phyloP scores from a whole-genome alignment of 2,113 vertebrate genomes.

The Lophotis ruficrista region DNA sequence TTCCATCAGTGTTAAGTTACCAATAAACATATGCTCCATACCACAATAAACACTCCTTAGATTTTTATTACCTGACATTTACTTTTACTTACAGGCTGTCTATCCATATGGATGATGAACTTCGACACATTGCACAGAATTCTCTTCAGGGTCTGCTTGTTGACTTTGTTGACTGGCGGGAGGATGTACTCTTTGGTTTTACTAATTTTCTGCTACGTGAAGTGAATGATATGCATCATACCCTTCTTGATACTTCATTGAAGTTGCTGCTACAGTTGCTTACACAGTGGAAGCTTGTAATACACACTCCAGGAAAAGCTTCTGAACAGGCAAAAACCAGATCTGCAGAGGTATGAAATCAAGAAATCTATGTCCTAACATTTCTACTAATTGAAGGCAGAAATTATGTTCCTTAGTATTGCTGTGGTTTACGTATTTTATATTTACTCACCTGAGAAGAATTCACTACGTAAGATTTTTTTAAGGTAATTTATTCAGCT shows the following conservation, averaged over 20 bases:
- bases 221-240: conserved; percentile 93
- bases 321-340: conserved; percentile 80
- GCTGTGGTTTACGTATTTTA: neutral
- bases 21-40: neutral
- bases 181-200: conserved; percentile 96
- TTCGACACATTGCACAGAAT: conserved; percentile 97
- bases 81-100: conserved; percentile 81
- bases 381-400: neutral
- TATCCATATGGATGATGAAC: conserved; percentile 98
- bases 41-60: neutral
- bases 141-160: conserved; percentile 95
- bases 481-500: conserved; percentile 31
- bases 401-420: neutral
- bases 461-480: neutral
- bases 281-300: conserved; percentile 93
- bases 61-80: neutral
- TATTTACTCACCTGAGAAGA: conserved; percentile 46
- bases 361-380: neutral
- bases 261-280: conserved; percentile 95
- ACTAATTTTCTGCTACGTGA: conserved; percentile 95
- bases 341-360: conserved; percentile 83
- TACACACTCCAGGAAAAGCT: conserved; percentile 88
- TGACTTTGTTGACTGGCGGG: conserved; percentile 96
- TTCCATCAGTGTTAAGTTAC: neutral
- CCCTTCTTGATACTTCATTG: conserved; percentile 93